Percentiles rank a stretch among this genome's conserved stretches.
These are phyloP conservation scores for Prionace glauca DNA, from an alignment of 2,797 vertebrate species.

Conservation along the genomic window DNA sequence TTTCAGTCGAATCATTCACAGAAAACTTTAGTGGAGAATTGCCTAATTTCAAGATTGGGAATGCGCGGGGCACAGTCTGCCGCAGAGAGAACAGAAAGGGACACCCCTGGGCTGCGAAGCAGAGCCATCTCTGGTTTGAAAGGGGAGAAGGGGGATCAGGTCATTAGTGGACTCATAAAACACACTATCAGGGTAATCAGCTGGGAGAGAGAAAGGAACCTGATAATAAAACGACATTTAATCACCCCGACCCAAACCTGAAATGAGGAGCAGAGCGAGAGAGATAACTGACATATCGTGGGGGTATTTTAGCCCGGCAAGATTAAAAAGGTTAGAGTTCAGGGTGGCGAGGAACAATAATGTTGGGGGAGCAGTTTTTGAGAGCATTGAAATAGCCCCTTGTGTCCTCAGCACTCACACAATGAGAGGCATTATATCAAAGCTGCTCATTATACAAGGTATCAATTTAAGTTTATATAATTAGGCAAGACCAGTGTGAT, in stretches of 20 bases:
- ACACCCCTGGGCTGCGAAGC: background rate
- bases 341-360: constrained; percentile 33
- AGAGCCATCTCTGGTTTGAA: background rate
- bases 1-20: background rate
- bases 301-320: background rate
- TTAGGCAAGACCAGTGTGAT: constrained; percentile 25
- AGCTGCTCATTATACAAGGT: background rate
- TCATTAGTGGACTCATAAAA: background rate
- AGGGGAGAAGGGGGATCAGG: background rate
- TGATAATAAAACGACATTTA: constrained; percentile 28
- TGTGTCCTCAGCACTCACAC: background rate
- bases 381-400: background rate
- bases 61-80: background rate
- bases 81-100: background rate
- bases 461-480: constrained; percentile 32
- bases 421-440: constrained; percentile 22
- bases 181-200: background rate
- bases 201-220: background rate
- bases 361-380: background rate
- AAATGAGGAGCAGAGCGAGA: background rate
- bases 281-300: background rate
- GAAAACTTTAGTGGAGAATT: background rate
- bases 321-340: constrained; percentile 29
- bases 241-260: background rate
- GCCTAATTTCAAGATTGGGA: background rate